phyloP scores from a whole-genome alignment of 2,888 invertebrate genomes.

The Lasioglossum morio region DNA sequence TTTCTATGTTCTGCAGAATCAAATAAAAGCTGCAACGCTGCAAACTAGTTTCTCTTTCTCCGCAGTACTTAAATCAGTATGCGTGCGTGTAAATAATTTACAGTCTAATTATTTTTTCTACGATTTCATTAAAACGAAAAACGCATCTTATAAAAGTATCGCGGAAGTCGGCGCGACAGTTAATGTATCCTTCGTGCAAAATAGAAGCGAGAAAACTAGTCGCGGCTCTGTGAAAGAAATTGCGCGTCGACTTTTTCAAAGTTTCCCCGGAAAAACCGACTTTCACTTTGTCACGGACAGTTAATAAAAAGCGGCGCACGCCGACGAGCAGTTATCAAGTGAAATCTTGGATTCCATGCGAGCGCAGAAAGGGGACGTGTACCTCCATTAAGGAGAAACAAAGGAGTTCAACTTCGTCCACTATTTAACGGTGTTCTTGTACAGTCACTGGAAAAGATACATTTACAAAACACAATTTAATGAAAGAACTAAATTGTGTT shows the following conservation, averaged over 20 bases:
- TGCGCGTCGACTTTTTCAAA: slow-evolving; percentile 23
- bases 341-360: slow-evolving; percentile 38
- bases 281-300: slow-evolving; percentile 47
- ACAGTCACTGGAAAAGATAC: background rate
- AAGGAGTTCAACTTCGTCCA: background rate
- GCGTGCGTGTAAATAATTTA: background rate
- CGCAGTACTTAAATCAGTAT: background rate
- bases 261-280: slow-evolving; percentile 43
- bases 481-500: no score
- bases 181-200: background rate
- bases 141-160: background rate
- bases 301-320: slow-evolving; percentile 24
- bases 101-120: background rate
- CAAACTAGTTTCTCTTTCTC: background rate
- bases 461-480: background rate
- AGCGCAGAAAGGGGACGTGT: slow-evolving; percentile 2
- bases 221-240: background rate
- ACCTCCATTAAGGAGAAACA: background rate
- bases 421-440: background rate
- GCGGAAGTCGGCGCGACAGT: background rate
- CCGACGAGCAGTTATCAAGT: slow-evolving; percentile 29
- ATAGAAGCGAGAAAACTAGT: background rate
- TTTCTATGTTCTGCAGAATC: background rate
- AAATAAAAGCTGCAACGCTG: background rate
- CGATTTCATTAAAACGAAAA: background rate